These are phyloP conservation scores for Rhinolophus sinicus DNA, from an alignment of 2,113 vertebrate genomes.

Conservation along the genomic window DNA sequence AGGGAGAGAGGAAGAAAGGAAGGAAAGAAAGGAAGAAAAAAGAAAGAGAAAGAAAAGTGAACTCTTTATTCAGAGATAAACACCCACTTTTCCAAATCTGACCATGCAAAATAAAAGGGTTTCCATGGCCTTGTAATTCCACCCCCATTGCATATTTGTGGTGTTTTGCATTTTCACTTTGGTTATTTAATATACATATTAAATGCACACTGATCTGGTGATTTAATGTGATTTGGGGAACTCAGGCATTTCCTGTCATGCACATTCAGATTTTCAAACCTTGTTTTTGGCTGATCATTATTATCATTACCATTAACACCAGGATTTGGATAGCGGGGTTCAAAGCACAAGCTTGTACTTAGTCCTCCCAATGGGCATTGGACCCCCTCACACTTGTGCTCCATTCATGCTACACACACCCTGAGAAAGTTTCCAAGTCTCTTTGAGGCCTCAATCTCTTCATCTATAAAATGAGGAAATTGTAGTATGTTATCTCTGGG, in stretches of 20 bases:
- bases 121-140: conserved; percentile 71
- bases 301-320: conserved; percentile 59
- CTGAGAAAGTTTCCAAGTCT: neutral
- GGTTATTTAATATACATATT: conserved; percentile 78
- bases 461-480: conserved; percentile 19
- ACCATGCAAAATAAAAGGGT: conserved; percentile 64
- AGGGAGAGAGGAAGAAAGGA: rapidly evolving
- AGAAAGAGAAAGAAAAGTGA: neutral
- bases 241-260: conserved; percentile 74
- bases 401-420: conserved; percentile 1
- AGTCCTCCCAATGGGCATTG: neutral
- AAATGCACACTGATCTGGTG: conserved; percentile 66
- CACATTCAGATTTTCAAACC: conserved; percentile 69
- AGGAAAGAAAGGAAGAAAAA: too few species aligned
- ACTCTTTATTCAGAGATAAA: conserved; percentile 60
- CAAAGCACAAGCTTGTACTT: conserved; percentile 17
- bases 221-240: conserved; percentile 76
- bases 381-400: neutral
- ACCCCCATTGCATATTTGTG: conserved; percentile 70
- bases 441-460: neutral
- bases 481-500: conserved; percentile 9
- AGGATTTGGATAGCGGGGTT: conserved; percentile 1
- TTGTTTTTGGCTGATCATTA: conserved; percentile 57
- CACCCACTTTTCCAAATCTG: conserved; percentile 43
- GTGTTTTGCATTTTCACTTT: conserved; percentile 77